Percentiles rank a stretch among this genome's conserved stretches.
Evolutionary conservation across 2,888 invertebrate species (phyloP).

Genomic region (Uropetala carovei): DNA sequence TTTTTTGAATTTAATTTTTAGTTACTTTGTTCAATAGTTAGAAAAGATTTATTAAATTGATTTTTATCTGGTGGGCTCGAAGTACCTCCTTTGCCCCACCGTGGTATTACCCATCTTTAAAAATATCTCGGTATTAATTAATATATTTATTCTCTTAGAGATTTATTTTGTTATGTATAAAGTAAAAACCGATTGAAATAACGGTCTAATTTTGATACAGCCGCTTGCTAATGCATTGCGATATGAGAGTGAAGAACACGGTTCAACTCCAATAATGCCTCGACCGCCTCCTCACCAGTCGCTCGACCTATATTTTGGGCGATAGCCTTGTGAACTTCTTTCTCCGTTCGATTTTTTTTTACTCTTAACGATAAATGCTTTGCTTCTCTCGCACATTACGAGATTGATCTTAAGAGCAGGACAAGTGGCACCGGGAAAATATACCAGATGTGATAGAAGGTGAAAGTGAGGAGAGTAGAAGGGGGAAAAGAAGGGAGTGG

Average conservation of each 20-base stretch:
- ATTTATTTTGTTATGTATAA: too few relatives aligned
- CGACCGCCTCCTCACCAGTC: neutral
- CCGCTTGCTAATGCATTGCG: neutral
- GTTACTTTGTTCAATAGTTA: too few relatives aligned
- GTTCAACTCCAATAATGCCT: neutral
- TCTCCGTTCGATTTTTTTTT: neutral
- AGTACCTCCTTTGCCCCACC: too few relatives aligned
- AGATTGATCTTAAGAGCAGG: neutral
- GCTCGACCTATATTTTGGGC: neutral
- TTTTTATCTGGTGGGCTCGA: too few relatives aligned
- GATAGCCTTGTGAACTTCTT: neutral
- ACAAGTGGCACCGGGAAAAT: neutral
- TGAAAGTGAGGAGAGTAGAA: neutral
- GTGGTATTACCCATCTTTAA: too few relatives aligned
- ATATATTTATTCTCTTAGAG: too few relatives aligned
- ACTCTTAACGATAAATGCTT: neutral
- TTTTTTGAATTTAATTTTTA: too few relatives aligned
- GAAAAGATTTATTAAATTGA: too few relatives aligned
- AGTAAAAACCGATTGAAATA: too few relatives aligned
- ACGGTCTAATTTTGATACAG: neutral
- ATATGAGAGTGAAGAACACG: neutral
- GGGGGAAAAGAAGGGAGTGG: neutral
- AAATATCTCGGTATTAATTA: too few relatives aligned
- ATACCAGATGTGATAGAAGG: neutral
- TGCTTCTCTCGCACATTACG: constrained; percentile 8